phyloP scores from a whole-genome alignment of 1,140 invertebrate species.

The Trichonephila inaurata region DNA sequence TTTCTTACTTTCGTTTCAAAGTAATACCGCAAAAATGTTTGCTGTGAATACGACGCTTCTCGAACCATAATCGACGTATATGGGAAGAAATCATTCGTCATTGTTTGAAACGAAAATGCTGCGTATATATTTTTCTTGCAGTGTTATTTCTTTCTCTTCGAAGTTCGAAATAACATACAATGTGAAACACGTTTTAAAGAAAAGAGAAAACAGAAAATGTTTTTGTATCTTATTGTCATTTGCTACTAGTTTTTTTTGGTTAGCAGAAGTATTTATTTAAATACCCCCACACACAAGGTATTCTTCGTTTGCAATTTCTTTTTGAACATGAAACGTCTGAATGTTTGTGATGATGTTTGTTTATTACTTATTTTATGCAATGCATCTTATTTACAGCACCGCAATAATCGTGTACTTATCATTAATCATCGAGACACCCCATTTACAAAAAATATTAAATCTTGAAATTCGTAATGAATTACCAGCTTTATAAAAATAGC shows the following conservation, averaged over 20 bases:
- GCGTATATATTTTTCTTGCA: background rate
- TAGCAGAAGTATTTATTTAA: background rate
- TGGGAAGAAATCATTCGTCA: conserved; percentile 25
- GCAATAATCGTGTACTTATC: too few species aligned
- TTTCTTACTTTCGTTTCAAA: conserved; percentile 18
- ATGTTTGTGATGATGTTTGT: background rate
- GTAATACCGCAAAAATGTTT: conserved; percentile 24
- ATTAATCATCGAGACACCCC: too few species aligned
- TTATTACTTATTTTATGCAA: too few species aligned
- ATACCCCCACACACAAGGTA: background rate
- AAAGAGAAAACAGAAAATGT: background rate
- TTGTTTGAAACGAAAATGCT: conserved; percentile 23
- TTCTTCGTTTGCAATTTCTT: background rate
- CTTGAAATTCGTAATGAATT: too few species aligned
- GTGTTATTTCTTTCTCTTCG: background rate
- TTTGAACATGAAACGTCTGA: background rate
- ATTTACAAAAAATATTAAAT: too few species aligned
- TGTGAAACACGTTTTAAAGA: background rate
- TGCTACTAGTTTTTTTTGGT: background rate
- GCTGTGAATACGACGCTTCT: conserved; percentile 15
- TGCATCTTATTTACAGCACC: too few species aligned
- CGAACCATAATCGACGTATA: background rate
- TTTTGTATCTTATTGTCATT: background rate
- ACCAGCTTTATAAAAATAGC: too few species aligned
- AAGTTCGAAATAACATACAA: background rate